A percentile compares a stretch with the other conserved stretches of the same genome.
Conservation (phyloP, 2,113 vertebrate species). For the Nothobranchius furzeri region DNA sequence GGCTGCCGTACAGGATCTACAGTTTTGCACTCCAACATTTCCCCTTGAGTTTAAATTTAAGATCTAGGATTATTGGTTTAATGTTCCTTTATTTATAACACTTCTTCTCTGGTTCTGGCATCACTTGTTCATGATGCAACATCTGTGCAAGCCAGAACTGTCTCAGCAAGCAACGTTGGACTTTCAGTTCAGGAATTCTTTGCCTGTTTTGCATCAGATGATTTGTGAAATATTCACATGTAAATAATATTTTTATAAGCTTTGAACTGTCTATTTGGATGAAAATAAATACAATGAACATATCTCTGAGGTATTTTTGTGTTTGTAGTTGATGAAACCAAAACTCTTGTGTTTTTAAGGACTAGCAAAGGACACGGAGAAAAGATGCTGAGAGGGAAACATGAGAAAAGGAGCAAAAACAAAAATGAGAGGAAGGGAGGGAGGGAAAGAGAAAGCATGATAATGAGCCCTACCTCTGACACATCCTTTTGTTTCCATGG, state of each 20-base stretch:
- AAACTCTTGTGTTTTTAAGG: no score
- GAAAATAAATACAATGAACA: background rate
- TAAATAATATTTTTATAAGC: background rate
- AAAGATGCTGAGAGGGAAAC: conserved; percentile 32
- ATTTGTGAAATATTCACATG: background rate
- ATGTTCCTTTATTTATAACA: conserved; percentile 37
- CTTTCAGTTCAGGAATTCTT: background rate
- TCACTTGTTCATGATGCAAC: conserved; percentile 53
- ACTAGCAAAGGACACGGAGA: background rate
- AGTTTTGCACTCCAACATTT: background rate
- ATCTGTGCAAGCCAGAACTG: conserved; percentile 33
- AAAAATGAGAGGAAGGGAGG: conserved; percentile 41
- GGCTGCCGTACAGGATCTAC: background rate
- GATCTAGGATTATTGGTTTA: conserved; percentile 8
- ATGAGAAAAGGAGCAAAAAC: conserved; percentile 37
- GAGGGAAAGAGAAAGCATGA: conserved; percentile 55
- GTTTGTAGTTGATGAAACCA: no score
- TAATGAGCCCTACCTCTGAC: conserved; percentile 77
- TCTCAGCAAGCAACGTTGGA: conserved; percentile 8
- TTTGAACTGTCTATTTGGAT: conserved; percentile 2
- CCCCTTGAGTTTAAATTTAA: background rate
- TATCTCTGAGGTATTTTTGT: background rate
- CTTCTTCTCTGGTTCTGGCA: conserved; percentile 26
- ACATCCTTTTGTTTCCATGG: conserved; percentile 85
- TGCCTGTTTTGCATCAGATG: background rate